phyloP scores from a whole-genome alignment of 2,113 vertebrate species.

The Xenus cinereus region DNA sequence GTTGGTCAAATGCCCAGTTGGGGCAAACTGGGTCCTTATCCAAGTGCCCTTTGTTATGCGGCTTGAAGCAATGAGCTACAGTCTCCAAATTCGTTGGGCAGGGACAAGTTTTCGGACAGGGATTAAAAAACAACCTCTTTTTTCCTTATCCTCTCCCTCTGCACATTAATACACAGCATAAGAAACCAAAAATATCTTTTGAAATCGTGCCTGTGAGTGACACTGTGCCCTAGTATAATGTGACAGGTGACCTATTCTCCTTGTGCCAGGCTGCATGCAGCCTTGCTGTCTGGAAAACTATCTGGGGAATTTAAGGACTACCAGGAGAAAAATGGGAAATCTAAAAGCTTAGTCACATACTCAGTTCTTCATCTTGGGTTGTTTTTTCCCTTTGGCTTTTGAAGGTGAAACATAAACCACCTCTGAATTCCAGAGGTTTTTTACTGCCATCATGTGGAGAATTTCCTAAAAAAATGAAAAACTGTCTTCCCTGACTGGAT shows the following conservation, averaged over 20 bases:
- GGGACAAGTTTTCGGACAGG: not conserved
- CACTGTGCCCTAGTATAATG: not conserved
- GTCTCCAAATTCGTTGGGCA: not conserved
- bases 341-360: conserved; percentile 39
- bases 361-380: conserved; percentile 16
- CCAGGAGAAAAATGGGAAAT: conserved; percentile 49
- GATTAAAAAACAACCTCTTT: not conserved
- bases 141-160: not conserved
- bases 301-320: conserved; percentile 46
- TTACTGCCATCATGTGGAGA: conserved; percentile 71
- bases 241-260: not conserved
- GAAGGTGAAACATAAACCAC: conserved; percentile 8
- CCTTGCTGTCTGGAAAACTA: not conserved
- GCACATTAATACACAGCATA: not conserved
- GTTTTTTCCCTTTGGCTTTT: conserved; percentile 10
- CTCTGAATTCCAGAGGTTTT: conserved; percentile 38
- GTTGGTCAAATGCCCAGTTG: conserved; percentile 28
- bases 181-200: conserved; percentile 37
- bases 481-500: not conserved
- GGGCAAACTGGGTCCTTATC: conserved; percentile 3
- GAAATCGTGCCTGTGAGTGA: conserved; percentile 2
- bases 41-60: not conserved
- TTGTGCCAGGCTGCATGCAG: not conserved
- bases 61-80: not conserved
- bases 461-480: not conserved